Evolutionary conservation across 2,888 invertebrate species (phyloP).

Genomic region (Spodoptera littoralis): DNA sequence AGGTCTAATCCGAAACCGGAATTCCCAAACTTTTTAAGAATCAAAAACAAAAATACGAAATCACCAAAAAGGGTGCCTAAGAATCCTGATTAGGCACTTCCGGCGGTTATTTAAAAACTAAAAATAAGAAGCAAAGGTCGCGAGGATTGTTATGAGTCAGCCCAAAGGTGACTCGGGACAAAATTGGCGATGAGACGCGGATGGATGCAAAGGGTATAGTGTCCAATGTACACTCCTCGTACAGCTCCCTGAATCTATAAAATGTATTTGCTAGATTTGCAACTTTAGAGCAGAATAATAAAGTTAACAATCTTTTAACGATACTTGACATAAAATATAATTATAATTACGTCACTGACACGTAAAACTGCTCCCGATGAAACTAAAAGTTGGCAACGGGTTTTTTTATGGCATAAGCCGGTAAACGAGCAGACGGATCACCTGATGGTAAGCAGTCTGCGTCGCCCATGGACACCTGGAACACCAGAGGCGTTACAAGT

Average conservation of each 20-base stretch:
- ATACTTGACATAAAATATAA: no score
- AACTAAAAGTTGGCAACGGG: slow-evolving; percentile 22
- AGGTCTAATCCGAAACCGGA: slow-evolving; percentile 29
- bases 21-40: slow-evolving; percentile 41
- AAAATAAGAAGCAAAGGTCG: slow-evolving; percentile 83
- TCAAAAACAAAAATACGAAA: slow-evolving; percentile 56
- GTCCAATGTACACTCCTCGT: neutral
- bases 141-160: slow-evolving; percentile 73
- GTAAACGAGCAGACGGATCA: no score
- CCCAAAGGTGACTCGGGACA: slow-evolving; percentile 69
- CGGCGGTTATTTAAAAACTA: slow-evolving; percentile 77
- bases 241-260: no score
- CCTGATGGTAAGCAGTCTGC: no score
- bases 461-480: no score
- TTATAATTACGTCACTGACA: no score
- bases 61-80: slow-evolving; percentile 74
- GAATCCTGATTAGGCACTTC: slow-evolving; percentile 85
- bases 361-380: slow-evolving; percentile 16
- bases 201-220: slow-evolving; percentile 30
- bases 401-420: slow-evolving; percentile 1
- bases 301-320: no score
- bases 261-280: neutral
- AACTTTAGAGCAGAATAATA: no score
- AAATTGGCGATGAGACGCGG: slow-evolving; percentile 33
- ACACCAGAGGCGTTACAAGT: no score